Conservation (phyloP, 2,888 invertebrate genomes). For the Ferdinandea cuprea region DNA sequence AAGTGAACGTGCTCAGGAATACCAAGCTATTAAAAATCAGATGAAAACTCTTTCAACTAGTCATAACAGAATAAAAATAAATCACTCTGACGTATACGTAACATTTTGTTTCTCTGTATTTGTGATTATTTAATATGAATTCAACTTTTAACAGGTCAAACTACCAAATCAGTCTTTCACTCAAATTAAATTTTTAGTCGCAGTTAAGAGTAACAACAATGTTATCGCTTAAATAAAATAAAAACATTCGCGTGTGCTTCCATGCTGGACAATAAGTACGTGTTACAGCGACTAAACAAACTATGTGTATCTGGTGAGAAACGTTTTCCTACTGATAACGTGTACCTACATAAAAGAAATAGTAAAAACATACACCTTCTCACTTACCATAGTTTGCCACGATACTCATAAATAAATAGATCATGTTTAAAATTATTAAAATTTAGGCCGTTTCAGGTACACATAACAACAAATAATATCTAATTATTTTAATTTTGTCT, state of each 20-base stretch:
- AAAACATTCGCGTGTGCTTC: background rate
- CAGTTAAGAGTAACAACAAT: conserved; percentile 6
- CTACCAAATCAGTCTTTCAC: conserved; percentile 37
- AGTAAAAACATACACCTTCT: background rate
- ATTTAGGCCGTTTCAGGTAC: conserved; percentile 55
- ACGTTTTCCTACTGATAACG: conserved; percentile 38
- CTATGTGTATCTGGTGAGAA: background rate
- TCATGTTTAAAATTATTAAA: conserved; percentile 78
- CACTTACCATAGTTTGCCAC: conserved; percentile 82
- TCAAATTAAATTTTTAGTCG: background rate
- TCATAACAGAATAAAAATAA: background rate
- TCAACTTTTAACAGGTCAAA: conserved; percentile 48
- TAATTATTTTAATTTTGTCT: conserved; percentile 51
- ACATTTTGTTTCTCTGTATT: conserved; percentile 16
- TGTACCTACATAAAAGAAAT: conserved; percentile 46
- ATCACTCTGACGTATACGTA: conserved; percentile 50
- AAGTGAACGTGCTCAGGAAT: conserved; percentile 19
- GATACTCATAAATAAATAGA: conserved; percentile 82
- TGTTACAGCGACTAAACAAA: background rate
- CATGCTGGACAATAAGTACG: conserved; percentile 18
- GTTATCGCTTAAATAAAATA: conserved; percentile 27
- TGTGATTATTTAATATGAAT: conserved; percentile 27
- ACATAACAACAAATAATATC: conserved; percentile 38
- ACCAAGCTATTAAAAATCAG: conserved; percentile 25
- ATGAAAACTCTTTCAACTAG: background rate